Evolutionary conservation across 1,140 invertebrate species (phyloP), one percentile per base, ranked within the genome.

Genomic region (Drosophila parabipectinata): DNA sequence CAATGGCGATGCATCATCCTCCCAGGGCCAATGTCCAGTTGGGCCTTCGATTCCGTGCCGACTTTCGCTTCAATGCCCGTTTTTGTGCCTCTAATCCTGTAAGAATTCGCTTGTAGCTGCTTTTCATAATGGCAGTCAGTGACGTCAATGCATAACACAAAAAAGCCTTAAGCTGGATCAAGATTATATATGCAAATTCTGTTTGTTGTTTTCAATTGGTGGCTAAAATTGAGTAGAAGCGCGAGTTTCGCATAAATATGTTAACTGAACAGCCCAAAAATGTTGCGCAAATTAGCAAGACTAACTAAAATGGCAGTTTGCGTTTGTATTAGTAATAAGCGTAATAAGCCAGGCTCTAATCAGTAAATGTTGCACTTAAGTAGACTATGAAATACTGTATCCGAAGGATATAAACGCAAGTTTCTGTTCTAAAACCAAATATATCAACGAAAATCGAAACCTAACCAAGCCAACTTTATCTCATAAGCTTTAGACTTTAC

Each of bases 191-290:
- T 66, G 62, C 52, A 73, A 77, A 77, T 80, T 60, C 47, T 62
- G 61, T 83, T 80, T 80, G 81, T 85, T 81, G 72, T 85, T 80
- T 69, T 67, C 73, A 48, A 71, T 67, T 77, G 81, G 69, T 59
- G 71, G 68, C 56, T 69, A 66, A 64, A 74, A 77, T 74, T 68
- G 79, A 74, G 73, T 75, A 75, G 71, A 78, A 79, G 78, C 80
- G 69, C 55, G 34, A 82, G 87, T 59, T 76, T 87, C 78, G 53
- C 82, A 79, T 76, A 87, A 82, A 88, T 87, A 87, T 82, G 78
- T 79, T 87, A 87, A 87, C 85, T 85, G 66, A 87, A 69, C 69
- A 59, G 30, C 6, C 63, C 54, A 74, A 54, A 81, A 63, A 83
- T 83, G 54, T 74, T 74, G 71, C 71, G 54, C 59, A 78, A 85